Evolutionary conservation across 2,797 vertebrate species (phyloP), one percentile per base, ranked within the genome.

Genomic region (Microcaecilia unicolor): DNA sequence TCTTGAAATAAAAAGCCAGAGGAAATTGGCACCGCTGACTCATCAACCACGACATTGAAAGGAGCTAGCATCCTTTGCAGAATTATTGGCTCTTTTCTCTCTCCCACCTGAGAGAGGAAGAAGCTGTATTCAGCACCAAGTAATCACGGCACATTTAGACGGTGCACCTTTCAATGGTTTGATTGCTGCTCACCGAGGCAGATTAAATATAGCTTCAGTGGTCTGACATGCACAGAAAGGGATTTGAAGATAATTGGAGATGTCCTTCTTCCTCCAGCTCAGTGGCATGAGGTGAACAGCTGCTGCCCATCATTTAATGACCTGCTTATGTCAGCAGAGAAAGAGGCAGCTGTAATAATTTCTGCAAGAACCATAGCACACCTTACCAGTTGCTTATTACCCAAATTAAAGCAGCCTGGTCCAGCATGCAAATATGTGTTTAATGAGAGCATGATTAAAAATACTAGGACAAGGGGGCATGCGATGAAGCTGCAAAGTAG

Each of bases 141-240:
- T 47, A 63, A 71, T 69, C 64, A 67, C 34, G 48, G 35, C 46
- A 13, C 31, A 37, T 40, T 64, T 32, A 55, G 3, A 41, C 5
- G 3, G 45, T 52, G 55, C 62, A 26, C 26, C 49, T 64, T 52
- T 68, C 37, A 34, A 66, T n/a, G n/a, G n/a, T n/a, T 58, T 69
- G 64, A 71, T 61, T 67, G 41, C 67, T 64, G 56, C 67, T 69
- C 69, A 48, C 51, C 61, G 54, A 54, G 56, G 18, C 43, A 71
- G 62, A 63, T 71, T 69, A 67, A 73, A 58, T 28, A 67, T 9
- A 59, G 73, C 58, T 69, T 61, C 55, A 63, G 34, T 23, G 51
- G 47, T 71, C 67, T 55, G 63, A 48, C 54, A 44, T 52, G 28
- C 51, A 55, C 40, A 37, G 51, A 14, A 41, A 32, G 37, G 15